A percentile compares a stretch with the other conserved stretches of the same genome.
Conservation (phyloP, 92 coral and sea anemone genomes). For the Plumapathes pennacea region DNA sequence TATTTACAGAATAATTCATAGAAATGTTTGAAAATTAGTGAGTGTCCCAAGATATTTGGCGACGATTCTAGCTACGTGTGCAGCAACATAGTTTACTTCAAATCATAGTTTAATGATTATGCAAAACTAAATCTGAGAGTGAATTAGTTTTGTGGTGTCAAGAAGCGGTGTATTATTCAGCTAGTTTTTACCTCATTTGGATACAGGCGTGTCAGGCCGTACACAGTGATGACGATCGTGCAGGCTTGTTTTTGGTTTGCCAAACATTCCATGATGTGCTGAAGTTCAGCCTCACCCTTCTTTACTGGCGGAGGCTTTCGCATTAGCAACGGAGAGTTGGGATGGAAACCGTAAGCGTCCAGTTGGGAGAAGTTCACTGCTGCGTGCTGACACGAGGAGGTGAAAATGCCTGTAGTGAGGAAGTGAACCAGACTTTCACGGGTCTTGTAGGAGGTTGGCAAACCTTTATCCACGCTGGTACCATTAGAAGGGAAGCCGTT, state of each 20-base stretch:
- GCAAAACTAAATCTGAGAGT: too few species aligned
- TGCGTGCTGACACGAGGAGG: conserved; percentile 74
- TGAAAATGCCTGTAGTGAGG: conserved; percentile 35
- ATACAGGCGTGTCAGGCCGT: conserved; percentile 41
- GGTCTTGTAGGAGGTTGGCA: conserved; percentile 16
- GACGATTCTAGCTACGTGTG: too few species aligned
- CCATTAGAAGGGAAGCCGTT: conserved; percentile 43
- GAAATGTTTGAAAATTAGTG: too few species aligned
- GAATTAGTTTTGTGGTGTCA: too few species aligned
- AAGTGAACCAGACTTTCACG: conserved; percentile 35
- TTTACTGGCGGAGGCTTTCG: conserved; percentile 70
- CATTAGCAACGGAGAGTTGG: conserved; percentile 68
- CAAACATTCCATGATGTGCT: conserved; percentile 39
- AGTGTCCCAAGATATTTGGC: too few species aligned
- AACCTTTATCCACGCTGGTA: conserved; percentile 33
- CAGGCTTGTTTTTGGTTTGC: conserved; percentile 54
- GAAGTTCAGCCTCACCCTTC: conserved; percentile 47
- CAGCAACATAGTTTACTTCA: too few species aligned
- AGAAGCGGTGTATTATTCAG: too few species aligned
- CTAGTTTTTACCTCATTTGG: conserved; percentile 71
- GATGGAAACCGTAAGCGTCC: conserved; percentile 69
- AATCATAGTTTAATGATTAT: too few species aligned
- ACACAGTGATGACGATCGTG: conserved; percentile 47
- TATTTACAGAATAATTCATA: too few species aligned
- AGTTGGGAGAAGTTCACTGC: conserved; percentile 74